A percentile compares a stretch with the other conserved stretches of the same genome.
Conservation (phyloP, 2,797 vertebrate genomes). For the Amphiprion clarkii region DNA sequence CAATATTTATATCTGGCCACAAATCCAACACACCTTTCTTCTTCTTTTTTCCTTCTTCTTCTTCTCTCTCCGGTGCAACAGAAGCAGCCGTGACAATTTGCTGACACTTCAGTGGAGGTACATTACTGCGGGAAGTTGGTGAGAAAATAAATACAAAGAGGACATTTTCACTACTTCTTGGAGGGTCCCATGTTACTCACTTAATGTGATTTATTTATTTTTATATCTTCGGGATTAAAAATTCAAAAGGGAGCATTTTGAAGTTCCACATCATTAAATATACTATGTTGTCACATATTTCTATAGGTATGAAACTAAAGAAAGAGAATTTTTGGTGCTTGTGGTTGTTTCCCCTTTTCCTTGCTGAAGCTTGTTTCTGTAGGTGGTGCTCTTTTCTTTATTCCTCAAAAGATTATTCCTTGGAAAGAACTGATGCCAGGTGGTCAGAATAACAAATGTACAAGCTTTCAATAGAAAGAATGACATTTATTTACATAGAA, state of each 20-base stretch:
- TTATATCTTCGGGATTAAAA: background rate
- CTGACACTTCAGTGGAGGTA: constrained; percentile 52
- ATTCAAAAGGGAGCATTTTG: background rate
- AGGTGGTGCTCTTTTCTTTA: background rate
- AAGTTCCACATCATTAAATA: background rate
- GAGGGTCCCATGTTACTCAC: constrained; percentile 30
- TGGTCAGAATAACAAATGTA: constrained; percentile 16
- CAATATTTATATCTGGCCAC: constrained; percentile 68
- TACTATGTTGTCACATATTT: background rate
- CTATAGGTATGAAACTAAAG: background rate
- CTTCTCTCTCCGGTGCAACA: constrained; percentile 12
- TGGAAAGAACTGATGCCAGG: constrained; percentile 7
- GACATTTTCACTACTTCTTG: constrained; percentile 60
- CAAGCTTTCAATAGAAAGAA: constrained; percentile 20
- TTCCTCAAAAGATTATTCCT: too few relatives aligned
- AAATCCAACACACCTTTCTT: constrained; percentile 46
- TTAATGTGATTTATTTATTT: constrained; percentile 13
- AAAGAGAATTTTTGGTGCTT: background rate
- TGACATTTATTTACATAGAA: constrained; percentile 23
- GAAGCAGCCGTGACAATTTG: constrained; percentile 34
- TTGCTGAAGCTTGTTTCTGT: background rate
- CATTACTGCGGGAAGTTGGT: constrained; percentile 49
- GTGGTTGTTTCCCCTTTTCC: background rate
- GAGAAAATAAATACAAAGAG: constrained; percentile 57
- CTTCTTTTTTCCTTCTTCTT: too few relatives aligned